Conservation (phyloP, 2,797 vertebrate genomes). For the Eremophila alpestris region DNA sequence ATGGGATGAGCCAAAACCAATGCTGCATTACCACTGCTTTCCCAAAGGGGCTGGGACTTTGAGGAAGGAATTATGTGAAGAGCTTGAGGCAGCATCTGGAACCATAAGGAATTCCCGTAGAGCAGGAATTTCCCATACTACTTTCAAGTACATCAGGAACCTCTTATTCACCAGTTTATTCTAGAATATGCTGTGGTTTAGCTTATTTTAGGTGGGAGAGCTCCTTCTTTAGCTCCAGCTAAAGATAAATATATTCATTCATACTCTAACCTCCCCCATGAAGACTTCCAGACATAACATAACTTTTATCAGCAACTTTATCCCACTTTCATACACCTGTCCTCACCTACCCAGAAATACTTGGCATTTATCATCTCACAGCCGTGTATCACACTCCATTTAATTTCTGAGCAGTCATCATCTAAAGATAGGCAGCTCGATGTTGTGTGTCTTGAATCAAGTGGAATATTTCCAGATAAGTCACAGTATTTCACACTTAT, state of each 20-base stretch:
- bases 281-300: not conserved
- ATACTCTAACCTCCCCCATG: not conserved
- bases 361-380: conserved; percentile 8
- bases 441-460: not conserved
- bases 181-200: not conserved
- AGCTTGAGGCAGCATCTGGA: not conserved
- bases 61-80: not conserved
- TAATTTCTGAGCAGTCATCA: conserved; percentile 32
- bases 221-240: not conserved
- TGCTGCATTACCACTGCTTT: not conserved
- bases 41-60: not conserved
- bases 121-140: not conserved
- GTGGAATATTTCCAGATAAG: not conserved
- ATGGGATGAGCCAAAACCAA: not conserved
- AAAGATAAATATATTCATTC: not conserved
- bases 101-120: not conserved
- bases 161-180: not conserved
- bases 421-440: not conserved
- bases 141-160: not conserved
- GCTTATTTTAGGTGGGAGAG: not conserved
- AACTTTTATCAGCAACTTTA: conserved; percentile 5
- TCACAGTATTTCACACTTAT: not conserved
- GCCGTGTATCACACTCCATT: conserved; percentile 8
- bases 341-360: conserved; percentile 10
- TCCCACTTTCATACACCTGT: not conserved